Conservation (phyloP, 2,797 vertebrate species). For the Nyctalus aviator region DNA sequence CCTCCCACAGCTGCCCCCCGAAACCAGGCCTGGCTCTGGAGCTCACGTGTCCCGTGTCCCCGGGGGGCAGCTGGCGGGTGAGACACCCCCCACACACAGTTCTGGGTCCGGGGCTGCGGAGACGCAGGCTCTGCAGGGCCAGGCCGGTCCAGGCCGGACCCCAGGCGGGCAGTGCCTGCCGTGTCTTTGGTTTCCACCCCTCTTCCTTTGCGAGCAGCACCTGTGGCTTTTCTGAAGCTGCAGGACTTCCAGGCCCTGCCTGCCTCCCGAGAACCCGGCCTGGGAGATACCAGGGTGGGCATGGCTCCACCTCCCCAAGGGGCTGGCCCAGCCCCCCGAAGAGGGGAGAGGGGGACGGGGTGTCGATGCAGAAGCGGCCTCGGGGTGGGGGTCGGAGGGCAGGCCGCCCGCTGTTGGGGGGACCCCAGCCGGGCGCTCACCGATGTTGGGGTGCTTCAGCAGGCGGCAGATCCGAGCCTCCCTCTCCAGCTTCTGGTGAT, state of each 20-base stretch:
- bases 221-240: neutral
- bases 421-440: constrained; percentile 86
- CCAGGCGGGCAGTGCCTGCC: fast-evolving
- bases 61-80: neutral
- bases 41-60: no score
- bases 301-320: neutral
- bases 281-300: neutral
- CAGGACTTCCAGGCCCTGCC: neutral
- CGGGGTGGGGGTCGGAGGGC: neutral
- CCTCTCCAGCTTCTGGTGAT: constrained; percentile 98
- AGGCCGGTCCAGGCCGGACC: neutral
- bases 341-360: no score
- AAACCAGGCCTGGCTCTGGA: no score
- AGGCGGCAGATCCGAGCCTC: constrained; percentile 98
- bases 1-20: no score
- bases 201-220: neutral
- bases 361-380: no score
- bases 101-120: neutral
- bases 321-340: neutral
- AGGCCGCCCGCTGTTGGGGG: neutral
- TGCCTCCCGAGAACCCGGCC: neutral
- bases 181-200: neutral
- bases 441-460: constrained; percentile 97
- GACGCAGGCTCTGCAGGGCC: neutral
- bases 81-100: neutral